Conservation (phyloP, 1,140 invertebrate species). For the Rhagoletis pomonella region DNA sequence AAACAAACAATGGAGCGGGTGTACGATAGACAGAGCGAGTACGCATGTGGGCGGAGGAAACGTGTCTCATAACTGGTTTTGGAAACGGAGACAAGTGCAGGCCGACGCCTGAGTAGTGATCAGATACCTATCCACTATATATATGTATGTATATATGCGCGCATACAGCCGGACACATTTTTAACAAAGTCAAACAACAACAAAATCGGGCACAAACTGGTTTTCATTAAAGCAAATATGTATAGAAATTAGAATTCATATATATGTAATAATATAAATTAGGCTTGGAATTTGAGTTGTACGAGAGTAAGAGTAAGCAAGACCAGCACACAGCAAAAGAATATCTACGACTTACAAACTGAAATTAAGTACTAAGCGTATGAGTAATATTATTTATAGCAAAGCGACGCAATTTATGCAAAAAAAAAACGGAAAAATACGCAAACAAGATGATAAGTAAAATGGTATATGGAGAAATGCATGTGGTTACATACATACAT, state of each 20-base stretch:
- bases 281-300: conserved; percentile 24
- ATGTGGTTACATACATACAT: neutral
- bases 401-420: conserved; percentile 24
- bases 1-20: neutral
- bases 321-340: neutral
- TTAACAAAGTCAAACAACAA: neutral
- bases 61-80: conserved; percentile 34
- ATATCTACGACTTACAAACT: neutral
- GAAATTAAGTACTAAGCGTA: conserved; percentile 17
- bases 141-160: no score
- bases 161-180: neutral
- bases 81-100: conserved; percentile 20
- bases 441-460: neutral
- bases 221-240: conserved; percentile 24
- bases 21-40: neutral
- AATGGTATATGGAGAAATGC: neutral
- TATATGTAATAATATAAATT: neutral
- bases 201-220: conserved; percentile 17
- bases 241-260: conserved; percentile 29
- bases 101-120: neutral
- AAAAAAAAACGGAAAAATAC: neutral
- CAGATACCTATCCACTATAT: neutral
- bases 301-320: neutral
- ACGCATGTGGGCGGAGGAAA: conserved; percentile 15
- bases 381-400: conserved; percentile 18